Conservation (phyloP, 2,888 invertebrate genomes). For the Limnephilus lunatus region DNA sequence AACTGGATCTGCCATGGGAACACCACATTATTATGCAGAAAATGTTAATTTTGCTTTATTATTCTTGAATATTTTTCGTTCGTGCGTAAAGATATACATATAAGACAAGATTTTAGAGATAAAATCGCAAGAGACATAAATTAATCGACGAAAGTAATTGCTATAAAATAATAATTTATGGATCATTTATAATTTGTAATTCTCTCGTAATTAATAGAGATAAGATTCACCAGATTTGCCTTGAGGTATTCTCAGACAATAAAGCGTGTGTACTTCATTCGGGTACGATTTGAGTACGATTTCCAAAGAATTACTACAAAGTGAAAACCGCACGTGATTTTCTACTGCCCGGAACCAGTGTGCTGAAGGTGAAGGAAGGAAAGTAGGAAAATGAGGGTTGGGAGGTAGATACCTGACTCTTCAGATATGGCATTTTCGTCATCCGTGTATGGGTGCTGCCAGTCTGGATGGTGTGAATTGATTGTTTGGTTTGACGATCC, state of each 20-base stretch:
- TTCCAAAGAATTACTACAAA: too few species aligned
- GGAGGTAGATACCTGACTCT: too few species aligned
- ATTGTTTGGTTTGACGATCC: too few species aligned
- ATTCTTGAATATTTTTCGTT: slow-evolving; percentile 23
- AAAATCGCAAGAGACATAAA: neutral
- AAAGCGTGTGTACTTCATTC: neutral
- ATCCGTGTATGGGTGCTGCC: too few species aligned
- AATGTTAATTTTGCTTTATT: slow-evolving; percentile 27
- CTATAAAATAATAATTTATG: neutral
- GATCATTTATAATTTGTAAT: neutral
- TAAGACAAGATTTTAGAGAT: neutral
- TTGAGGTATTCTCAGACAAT: neutral
- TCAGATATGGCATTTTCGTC: too few species aligned
- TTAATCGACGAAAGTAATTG: neutral
- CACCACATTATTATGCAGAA: neutral
- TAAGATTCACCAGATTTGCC: neutral
- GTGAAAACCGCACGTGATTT: too few species aligned
- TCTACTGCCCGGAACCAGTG: too few species aligned
- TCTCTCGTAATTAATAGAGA: neutral
- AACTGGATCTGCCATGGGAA: slow-evolving; percentile 7
- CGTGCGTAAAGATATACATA: neutral
- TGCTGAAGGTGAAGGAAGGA: too few species aligned
- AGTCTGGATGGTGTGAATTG: too few species aligned
- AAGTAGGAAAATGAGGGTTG: too few species aligned
- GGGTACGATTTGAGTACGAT: neutral